These are phyloP conservation scores for Eumerus sabulonum DNA, from an alignment of 2,888 invertebrate genomes.

Conservation along the genomic window DNA sequence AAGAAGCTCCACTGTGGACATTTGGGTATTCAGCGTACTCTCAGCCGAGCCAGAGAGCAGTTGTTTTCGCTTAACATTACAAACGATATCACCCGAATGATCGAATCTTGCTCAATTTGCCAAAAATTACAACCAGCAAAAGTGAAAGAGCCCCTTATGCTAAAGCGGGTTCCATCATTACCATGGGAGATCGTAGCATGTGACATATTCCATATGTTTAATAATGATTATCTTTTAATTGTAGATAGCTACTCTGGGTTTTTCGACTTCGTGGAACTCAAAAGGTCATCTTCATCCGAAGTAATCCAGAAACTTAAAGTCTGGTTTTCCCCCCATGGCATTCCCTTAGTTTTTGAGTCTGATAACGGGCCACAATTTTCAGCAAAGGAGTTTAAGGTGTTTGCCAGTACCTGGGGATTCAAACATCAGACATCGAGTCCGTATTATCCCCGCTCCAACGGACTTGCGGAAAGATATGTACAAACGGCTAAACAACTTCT, in stretches of 20 bases:
- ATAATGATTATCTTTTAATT: too few relatives aligned
- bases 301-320: slow-evolving; percentile 42
- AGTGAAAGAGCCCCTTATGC: too few relatives aligned
- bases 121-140: slow-evolving; percentile 23
- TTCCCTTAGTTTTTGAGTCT: slow-evolving; percentile 49
- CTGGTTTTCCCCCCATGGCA: slow-evolving; percentile 60
- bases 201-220: too few relatives aligned
- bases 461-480: slow-evolving; percentile 57
- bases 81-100: slow-evolving; percentile 37
- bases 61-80: slow-evolving; percentile 29
- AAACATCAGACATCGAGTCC: slow-evolving; percentile 57
- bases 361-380: slow-evolving; percentile 57
- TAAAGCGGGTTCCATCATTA: too few relatives aligned
- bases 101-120: slow-evolving; percentile 49
- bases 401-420: slow-evolving; percentile 55
- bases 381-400: slow-evolving; percentile 49
- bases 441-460: slow-evolving; percentile 56
- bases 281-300: slow-evolving; percentile 49
- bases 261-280: slow-evolving; percentile 48
- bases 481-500: slow-evolving; percentile 59
- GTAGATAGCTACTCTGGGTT: slow-evolving; percentile 53
- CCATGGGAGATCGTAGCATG: too few relatives aligned
- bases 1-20: neutral
- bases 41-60: neutral
- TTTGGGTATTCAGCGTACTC: neutral